Conservation (phyloP, 2,797 vertebrate genomes). For the Nannoperca australis region DNA sequence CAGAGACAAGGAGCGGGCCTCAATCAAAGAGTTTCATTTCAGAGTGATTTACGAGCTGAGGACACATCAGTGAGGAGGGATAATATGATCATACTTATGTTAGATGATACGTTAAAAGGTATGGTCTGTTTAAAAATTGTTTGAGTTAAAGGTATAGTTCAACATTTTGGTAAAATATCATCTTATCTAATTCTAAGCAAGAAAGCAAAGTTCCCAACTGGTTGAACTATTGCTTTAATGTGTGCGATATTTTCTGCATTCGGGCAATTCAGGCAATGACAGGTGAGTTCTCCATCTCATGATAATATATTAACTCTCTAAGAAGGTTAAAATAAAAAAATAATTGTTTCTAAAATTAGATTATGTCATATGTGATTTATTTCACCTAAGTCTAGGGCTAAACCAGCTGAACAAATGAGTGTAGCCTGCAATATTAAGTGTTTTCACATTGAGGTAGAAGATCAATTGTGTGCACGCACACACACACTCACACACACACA, state of each 20-base stretch:
- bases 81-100: constrained; percentile 7
- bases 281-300: not conserved
- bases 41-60: constrained; percentile 3
- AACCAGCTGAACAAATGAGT: not conserved
- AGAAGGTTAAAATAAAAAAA: not conserved
- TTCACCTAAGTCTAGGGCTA: not conserved
- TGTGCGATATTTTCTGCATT: not conserved
- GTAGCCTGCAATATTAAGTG: not conserved
- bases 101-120: not conserved
- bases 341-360: not conserved
- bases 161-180: constrained; percentile 2
- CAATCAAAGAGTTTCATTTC: not conserved
- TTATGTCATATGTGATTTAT: not conserved
- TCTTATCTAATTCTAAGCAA: not conserved
- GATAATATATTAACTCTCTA: not conserved
- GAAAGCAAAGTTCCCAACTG: not conserved
- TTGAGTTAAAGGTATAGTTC: not conserved
- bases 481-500: constrained; percentile 10
- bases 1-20: constrained; percentile 17
- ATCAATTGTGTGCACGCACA: constrained; percentile 1
- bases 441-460: not conserved
- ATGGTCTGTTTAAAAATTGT: not conserved
- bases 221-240: not conserved
- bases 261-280: not conserved
- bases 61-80: not conserved